Evolutionary conservation across 2,113 vertebrate species (phyloP).

Genomic region (Myxocyprinus asiaticus): DNA sequence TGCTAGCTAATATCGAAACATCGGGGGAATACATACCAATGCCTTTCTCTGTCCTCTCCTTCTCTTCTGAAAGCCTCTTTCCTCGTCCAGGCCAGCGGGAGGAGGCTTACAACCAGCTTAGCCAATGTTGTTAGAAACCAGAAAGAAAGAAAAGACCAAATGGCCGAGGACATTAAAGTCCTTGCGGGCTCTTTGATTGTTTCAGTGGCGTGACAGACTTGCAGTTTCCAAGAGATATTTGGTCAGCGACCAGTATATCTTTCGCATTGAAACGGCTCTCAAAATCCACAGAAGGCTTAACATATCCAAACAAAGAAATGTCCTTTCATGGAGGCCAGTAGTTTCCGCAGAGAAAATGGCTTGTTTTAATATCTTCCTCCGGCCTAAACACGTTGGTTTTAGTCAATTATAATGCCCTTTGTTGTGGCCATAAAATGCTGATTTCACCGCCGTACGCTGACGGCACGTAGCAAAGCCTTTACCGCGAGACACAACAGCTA

Average conservation of each 20-base stretch:
- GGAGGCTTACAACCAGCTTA: conserved; percentile 16
- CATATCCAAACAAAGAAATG: conserved; percentile 32
- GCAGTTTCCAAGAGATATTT: conserved; percentile 6
- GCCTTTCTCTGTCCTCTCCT: not conserved
- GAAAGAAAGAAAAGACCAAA: conserved; percentile 1
- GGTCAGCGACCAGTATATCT: not conserved
- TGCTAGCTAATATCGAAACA: not conserved
- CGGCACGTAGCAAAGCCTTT: conserved; percentile 54
- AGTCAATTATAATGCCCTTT: conserved; percentile 76
- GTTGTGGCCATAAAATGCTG: conserved; percentile 73
- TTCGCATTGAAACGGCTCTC: not conserved
- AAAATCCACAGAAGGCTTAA: conserved; percentile 19
- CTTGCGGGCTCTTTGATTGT: not conserved
- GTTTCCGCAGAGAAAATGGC: conserved; percentile 38
- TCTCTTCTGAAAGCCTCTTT: conserved; percentile 12
- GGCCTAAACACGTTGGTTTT: conserved; percentile 72
- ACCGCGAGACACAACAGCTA: conserved; percentile 48
- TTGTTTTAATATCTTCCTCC: conserved; percentile 51
- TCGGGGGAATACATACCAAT: conserved; percentile 7
- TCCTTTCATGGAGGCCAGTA: conserved; percentile 23
- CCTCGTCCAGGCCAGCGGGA: conserved; percentile 28
- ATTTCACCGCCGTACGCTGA: conserved; percentile 59
- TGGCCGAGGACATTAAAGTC: not conserved
- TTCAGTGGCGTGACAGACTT: conserved; percentile 1
- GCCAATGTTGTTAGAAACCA: conserved; percentile 4